Evolutionary conservation across 2,888 invertebrate species (phyloP).

Genomic region (Parnassius apollo): DNA sequence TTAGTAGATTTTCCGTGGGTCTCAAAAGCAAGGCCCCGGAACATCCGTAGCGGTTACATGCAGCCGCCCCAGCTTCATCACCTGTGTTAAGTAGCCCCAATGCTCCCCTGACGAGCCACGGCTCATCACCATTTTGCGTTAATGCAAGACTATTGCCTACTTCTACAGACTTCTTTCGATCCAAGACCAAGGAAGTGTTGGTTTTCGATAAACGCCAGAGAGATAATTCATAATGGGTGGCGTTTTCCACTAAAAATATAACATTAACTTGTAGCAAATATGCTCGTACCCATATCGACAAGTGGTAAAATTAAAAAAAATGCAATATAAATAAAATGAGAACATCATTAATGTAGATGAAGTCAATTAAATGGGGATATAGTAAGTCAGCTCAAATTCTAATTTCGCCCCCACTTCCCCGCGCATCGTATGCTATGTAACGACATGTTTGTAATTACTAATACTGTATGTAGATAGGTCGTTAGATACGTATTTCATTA

Average conservation of each 20-base stretch:
- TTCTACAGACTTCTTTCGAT: constrained; percentile 64
- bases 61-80: constrained; percentile 70
- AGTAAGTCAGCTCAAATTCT: no score
- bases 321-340: no score
- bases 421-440: no score
- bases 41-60: constrained; percentile 73
- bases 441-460: no score
- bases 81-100: constrained; percentile 56
- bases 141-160: constrained; percentile 61
- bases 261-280: no score
- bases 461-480: no score
- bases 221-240: constrained; percentile 72
- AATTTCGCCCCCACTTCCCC: no score
- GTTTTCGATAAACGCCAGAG: constrained; percentile 72
- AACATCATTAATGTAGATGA: no score
- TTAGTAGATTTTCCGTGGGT: constrained; percentile 61
- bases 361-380: no score
- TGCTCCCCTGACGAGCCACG: constrained; percentile 57
- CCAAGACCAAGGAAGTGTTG: constrained; percentile 64
- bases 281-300: no score
- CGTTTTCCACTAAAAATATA: constrained; percentile 60
- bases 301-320: no score
- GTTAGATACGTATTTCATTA: no score
- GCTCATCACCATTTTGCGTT: constrained; percentile 50
- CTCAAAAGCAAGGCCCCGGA: constrained; percentile 60